phyloP scores from a whole-genome alignment of 2,888 invertebrate species.

The Lithophane semibrunnea region DNA sequence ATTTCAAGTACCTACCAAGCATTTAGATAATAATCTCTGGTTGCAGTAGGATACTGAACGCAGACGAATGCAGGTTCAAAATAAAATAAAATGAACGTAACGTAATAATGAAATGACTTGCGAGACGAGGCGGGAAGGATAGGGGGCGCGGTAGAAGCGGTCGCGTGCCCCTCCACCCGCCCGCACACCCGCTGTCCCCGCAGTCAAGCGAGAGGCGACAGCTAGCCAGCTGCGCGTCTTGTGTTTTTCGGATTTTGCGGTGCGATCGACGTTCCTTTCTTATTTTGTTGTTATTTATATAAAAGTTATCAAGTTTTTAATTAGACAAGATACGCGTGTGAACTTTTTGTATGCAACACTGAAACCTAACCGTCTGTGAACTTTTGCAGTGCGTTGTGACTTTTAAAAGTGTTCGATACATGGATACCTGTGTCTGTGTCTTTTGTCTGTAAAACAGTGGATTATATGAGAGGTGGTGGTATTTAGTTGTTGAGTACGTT shows the following conservation, averaged over 20 bases:
- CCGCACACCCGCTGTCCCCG: constrained; percentile 77
- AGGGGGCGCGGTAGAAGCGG: constrained; percentile 81
- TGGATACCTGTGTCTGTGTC: constrained; percentile 88
- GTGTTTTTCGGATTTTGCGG: constrained; percentile 89
- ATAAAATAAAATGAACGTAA: constrained; percentile 85
- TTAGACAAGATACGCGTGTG: constrained; percentile 78
- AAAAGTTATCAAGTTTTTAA: constrained; percentile 80
- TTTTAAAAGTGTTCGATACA: constrained; percentile 80
- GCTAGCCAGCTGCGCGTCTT: constrained; percentile 88
- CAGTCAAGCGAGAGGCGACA: constrained; percentile 86
- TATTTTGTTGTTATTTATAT: constrained; percentile 79
- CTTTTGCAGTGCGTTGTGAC: constrained; percentile 78
- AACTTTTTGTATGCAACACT: constrained; percentile 72
- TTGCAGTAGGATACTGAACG: constrained; percentile 62
- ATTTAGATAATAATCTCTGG: constrained; percentile 50
- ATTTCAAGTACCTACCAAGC: constrained; percentile 22
- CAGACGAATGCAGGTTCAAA: constrained; percentile 71
- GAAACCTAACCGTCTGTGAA: constrained; percentile 68
- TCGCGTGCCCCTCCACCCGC: constrained; percentile 75
- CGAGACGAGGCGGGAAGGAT: constrained; percentile 83
- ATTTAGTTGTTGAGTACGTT: constrained; percentile 81
- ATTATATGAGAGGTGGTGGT: constrained; percentile 84
- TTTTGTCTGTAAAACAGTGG: constrained; percentile 88
- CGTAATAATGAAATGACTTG: constrained; percentile 85
- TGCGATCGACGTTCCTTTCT: constrained; percentile 86